These are phyloP conservation scores for Boloria selene DNA, from an alignment of 2,888 invertebrate species.

Conservation along the genomic window DNA sequence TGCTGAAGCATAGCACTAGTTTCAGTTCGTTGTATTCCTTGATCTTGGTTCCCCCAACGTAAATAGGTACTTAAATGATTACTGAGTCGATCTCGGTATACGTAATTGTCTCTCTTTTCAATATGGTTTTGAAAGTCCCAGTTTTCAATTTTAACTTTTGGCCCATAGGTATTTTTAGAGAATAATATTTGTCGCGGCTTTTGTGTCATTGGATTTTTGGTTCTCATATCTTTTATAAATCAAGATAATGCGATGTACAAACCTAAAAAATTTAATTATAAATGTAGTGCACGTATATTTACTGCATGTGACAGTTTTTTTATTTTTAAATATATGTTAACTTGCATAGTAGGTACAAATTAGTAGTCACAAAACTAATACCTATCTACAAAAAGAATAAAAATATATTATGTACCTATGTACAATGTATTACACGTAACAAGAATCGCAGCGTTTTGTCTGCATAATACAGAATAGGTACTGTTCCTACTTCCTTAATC, in stretches of 20 bases:
- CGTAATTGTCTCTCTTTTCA: conserved; percentile 76
- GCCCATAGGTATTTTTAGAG: conserved; percentile 68
- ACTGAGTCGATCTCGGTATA: conserved; percentile 69
- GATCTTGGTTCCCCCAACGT: conserved; percentile 67
- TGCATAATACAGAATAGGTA: too few species aligned
- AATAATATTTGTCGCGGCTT: conserved; percentile 75
- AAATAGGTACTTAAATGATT: conserved; percentile 76
- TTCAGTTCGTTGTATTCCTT: conserved; percentile 66
- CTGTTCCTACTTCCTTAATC: too few species aligned
- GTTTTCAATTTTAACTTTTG: conserved; percentile 67
- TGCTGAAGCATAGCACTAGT: conserved; percentile 75
- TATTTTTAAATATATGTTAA: too few species aligned
- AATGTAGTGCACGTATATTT: background rate
- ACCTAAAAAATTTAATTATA: background rate
- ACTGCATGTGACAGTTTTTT: background rate
- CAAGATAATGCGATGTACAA: conserved; percentile 10
- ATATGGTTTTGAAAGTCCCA: conserved; percentile 71
- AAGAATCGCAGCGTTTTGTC: too few species aligned
- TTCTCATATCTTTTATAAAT: conserved; percentile 53
- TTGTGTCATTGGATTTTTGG: conserved; percentile 63
- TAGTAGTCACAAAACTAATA: too few species aligned
- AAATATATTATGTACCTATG: too few species aligned
- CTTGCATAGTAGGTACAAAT: too few species aligned
- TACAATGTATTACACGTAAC: too few species aligned
- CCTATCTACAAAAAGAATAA: too few species aligned